Conservation (phyloP, 2,797 vertebrate species). For the Podarcis siculus region DNA sequence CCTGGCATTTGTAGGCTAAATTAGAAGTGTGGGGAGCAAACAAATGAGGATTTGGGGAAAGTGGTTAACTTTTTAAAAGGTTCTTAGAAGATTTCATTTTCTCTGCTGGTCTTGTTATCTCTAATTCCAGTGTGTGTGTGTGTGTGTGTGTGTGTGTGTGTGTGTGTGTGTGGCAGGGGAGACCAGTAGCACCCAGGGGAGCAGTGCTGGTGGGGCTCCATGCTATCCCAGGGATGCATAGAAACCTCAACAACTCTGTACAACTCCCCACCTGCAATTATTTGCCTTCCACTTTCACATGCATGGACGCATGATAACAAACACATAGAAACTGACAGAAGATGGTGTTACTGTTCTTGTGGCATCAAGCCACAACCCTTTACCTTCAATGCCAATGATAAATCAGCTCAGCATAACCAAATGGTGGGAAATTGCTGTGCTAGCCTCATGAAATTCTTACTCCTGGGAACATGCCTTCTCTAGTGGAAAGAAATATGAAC, state of each 20-base stretch:
- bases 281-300: neutral
- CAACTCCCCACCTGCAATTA: neutral
- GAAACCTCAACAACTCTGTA: too few relatives aligned
- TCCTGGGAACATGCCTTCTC: conserved; percentile 51
- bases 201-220: too few relatives aligned
- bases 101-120: neutral
- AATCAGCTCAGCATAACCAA: conserved; percentile 24
- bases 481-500: conserved; percentile 60
- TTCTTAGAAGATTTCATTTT: neutral
- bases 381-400: conserved; percentile 41
- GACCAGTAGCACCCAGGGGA: too few relatives aligned
- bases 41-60: neutral
- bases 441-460: conserved; percentile 47
- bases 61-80: neutral
- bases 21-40: neutral
- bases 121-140: too few relatives aligned
- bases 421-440: conserved; percentile 17
- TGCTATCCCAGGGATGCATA: neutral
- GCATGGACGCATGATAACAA: neutral
- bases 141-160: too few relatives aligned
- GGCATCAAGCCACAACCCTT: conserved; percentile 50
- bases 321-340: conserved; percentile 36
- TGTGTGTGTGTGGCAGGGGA: too few relatives aligned
- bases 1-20: neutral
- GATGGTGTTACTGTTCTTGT: conserved; percentile 17